Conservation (phyloP, 2,113 vertebrate species). For the Myanophis thanlyinensis region DNA sequence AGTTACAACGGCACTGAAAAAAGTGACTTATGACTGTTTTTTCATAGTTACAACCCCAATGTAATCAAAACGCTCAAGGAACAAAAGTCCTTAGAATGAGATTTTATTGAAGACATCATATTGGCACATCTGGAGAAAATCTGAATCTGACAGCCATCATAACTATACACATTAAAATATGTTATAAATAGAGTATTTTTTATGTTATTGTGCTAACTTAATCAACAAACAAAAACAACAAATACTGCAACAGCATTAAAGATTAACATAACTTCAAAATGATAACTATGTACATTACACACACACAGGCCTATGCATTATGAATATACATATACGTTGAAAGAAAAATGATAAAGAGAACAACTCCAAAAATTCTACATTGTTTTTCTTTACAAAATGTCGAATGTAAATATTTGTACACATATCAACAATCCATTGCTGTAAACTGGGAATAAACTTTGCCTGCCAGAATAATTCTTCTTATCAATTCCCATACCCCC, state of each 20-base stretch:
- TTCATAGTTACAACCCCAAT: background rate
- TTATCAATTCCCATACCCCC: background rate
- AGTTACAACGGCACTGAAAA: background rate
- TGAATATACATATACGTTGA: background rate
- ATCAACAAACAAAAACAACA: background rate
- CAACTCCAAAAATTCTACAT: background rate
- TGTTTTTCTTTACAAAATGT: background rate
- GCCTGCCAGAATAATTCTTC: background rate
- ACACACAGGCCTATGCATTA: background rate
- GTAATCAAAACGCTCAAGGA: too few relatives aligned
- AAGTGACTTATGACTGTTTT: background rate
- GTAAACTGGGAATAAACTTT: background rate
- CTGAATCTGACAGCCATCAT: too few relatives aligned
- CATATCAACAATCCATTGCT: background rate
- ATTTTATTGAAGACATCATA: too few relatives aligned
- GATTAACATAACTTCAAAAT: background rate
- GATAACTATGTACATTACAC: background rate
- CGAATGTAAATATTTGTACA: background rate
- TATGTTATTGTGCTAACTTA: background rate
- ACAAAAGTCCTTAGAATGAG: too few relatives aligned
- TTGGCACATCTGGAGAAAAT: too few relatives aligned
- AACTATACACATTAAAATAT: background rate
- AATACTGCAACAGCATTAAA: background rate
- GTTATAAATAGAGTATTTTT: background rate
- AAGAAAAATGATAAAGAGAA: background rate